A percentile compares a stretch with the other conserved stretches of the same genome.
Evolutionary conservation across 1,140 invertebrate species (phyloP).

Genomic region (Drosophila repletoides): DNA sequence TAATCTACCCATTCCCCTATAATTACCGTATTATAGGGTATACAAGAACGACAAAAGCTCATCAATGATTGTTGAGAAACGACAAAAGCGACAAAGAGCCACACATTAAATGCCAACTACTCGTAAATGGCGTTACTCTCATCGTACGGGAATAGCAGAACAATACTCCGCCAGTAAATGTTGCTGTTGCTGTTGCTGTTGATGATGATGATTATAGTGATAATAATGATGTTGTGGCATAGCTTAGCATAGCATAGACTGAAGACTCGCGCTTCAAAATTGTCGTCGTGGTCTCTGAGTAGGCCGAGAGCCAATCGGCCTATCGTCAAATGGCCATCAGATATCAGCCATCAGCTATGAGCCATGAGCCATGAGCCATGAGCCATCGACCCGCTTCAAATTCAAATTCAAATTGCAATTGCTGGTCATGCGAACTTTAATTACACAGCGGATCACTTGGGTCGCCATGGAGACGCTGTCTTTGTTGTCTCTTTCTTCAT

Average conservation of each 20-base stretch:
- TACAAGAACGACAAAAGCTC: conserved; percentile 33
- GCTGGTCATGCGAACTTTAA: conserved; percentile 75
- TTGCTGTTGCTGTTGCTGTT: neutral
- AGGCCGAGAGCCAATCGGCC: conserved; percentile 25
- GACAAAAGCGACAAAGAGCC: conserved; percentile 25
- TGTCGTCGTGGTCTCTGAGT: conserved; percentile 20
- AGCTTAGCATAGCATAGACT: neutral
- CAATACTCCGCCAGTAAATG: conserved; percentile 41
- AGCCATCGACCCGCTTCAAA: conserved; percentile 58
- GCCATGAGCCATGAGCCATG: conserved; percentile 4
- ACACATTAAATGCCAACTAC: conserved; percentile 72
- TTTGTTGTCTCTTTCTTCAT: conserved; percentile 16
- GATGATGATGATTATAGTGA: conserved; percentile 11
- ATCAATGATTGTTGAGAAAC: conserved; percentile 48
- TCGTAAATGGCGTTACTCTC: conserved; percentile 28
- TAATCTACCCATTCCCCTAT: too few relatives aligned
- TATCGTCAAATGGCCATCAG: neutral
- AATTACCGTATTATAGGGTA: neutral
- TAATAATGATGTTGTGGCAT: neutral
- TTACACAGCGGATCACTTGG: conserved; percentile 55
- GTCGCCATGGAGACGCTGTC: conserved; percentile 21
- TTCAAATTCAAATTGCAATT: conserved; percentile 74
- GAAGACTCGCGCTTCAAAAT: conserved; percentile 18
- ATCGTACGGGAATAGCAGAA: conserved; percentile 21
- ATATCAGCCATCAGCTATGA: too few relatives aligned